Base-by-base conservation (phyloP, 2,113 vertebrate species). In the Pionites leucogaster region DNA sequence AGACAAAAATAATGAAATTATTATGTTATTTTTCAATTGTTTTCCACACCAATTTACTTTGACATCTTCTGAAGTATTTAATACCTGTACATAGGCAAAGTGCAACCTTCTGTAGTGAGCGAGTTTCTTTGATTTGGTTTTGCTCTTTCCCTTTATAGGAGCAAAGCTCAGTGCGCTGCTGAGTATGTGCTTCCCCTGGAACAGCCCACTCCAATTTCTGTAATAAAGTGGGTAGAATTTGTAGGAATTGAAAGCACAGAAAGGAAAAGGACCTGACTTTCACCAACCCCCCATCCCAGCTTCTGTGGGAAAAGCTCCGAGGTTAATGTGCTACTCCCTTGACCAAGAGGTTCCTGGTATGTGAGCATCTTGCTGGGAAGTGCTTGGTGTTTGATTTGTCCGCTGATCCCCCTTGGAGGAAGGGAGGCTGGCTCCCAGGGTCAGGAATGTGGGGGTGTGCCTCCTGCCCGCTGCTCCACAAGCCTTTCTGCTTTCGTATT, bases 381-480 rank as follows among this genome's bases (percentile, higher is more conserved):
- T 0, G 5, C 9, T 60, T 9, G 3, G 82, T 7, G 41, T 59
- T 65, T 35, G 3, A 6, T 35, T 41, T 6, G 71, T 35, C 13
- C 37, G 18, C 7, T 0, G 7, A 20, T 0, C 25, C 71, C 35
- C 14, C 2, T 2, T 0, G 1, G 72, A 55, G 63, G 55, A 24
- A 41, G 65, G 55, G 46, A 39, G 70, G 78, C 23, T 53, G 84
- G 39, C 42, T 81, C 27, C 42, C 46, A 0, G 2, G 0, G 5
- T 3, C 7, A 28, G 88, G 39, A 39, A 65, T 31, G 68, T 41
- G 52, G 53, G 82, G 77, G 5, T 33, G 81, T 62, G 69, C 62
- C 28, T 72, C 59, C 67, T 60, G 47, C 78, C 76, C 0, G 0
- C 3, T 14, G 70, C 79, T 44, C 42, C 20, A 2, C 2, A 0